Conservation (phyloP, 2,113 vertebrate species). For the Thalassoma bifasciatum region DNA sequence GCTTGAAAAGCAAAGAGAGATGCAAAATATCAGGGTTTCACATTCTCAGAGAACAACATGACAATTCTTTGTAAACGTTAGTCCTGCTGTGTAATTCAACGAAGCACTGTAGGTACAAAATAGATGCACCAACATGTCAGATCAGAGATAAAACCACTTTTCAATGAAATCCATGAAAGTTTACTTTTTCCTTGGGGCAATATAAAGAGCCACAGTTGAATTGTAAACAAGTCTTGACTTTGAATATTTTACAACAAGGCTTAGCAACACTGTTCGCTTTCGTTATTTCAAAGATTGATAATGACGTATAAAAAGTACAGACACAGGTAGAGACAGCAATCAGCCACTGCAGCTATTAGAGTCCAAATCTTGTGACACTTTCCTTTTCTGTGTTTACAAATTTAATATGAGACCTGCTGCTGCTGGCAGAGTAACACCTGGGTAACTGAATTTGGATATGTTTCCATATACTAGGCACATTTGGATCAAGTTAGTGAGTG, state of each 20-base stretch:
- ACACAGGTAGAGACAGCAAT: constrained; percentile 30
- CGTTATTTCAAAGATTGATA: constrained; percentile 48
- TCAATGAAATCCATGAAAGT: constrained; percentile 45
- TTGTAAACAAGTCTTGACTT: constrained; percentile 81
- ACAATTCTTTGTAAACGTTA: constrained; percentile 46
- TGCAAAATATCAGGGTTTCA: constrained; percentile 23
- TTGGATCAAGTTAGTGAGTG: constrained; percentile 72
- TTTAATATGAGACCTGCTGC: constrained; percentile 58
- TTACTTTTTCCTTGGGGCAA: constrained; percentile 52
- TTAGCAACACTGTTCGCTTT: constrained; percentile 46
- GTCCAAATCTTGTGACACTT: constrained; percentile 56
- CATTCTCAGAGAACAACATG: constrained; percentile 38
- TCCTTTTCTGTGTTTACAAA: constrained; percentile 36
- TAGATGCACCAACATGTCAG: neutral
- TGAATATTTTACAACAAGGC: constrained; percentile 70
- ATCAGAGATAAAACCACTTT: constrained; percentile 20
- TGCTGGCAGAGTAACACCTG: constrained; percentile 67
- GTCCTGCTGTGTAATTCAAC: constrained; percentile 24
- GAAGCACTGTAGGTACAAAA: constrained; percentile 15
- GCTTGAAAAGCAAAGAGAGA: constrained; percentile 28
- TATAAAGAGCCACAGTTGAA: constrained; percentile 58
- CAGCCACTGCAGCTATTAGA: constrained; percentile 40
- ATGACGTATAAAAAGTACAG: constrained; percentile 69
- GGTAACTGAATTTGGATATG: constrained; percentile 78
- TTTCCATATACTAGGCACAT: constrained; percentile 81